A percentile compares a stretch with the other conserved stretches of the same genome.
Conservation (phyloP, 2,797 vertebrate species). For the Labeo calbasu region DNA sequence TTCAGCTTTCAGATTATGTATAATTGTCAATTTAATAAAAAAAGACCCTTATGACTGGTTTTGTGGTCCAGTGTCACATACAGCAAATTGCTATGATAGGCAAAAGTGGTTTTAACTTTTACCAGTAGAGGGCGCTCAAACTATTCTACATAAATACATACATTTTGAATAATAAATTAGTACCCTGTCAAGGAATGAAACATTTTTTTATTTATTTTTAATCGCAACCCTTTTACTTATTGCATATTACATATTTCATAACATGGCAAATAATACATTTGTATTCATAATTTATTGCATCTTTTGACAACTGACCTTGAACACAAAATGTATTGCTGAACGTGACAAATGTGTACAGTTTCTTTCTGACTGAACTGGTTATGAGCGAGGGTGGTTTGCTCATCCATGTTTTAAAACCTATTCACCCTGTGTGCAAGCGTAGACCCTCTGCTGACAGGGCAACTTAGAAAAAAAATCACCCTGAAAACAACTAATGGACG, state of each 20-base stretch:
- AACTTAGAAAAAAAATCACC: conserved; percentile 54
- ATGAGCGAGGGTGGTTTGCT: background rate
- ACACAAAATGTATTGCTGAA: background rate
- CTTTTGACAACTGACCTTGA: conserved; percentile 10
- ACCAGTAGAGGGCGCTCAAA: conserved; percentile 50
- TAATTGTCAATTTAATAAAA: no score
- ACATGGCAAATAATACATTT: background rate
- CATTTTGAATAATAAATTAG: background rate
- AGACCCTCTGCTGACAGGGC: conserved; percentile 51
- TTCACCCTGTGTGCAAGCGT: conserved; percentile 28
- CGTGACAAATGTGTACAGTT: background rate
- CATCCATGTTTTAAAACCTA: conserved; percentile 38
- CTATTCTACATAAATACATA: conserved; percentile 10
- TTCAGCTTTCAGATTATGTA: no score
- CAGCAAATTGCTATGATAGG: no score
- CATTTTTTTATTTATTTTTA: background rate
- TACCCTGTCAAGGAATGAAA: background rate
- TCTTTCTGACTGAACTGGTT: background rate
- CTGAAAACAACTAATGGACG: conserved; percentile 53
- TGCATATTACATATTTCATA: background rate
- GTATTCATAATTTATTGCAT: background rate
- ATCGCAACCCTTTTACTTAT: background rate
- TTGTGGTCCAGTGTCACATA: no score
- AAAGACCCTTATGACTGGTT: no score
- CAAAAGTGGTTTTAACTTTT: background rate